Evolutionary conservation across 2,888 invertebrate genomes (phyloP), one percentile per base, ranked within the genome.

Genomic region (Disparrhopalites patrizii): DNA sequence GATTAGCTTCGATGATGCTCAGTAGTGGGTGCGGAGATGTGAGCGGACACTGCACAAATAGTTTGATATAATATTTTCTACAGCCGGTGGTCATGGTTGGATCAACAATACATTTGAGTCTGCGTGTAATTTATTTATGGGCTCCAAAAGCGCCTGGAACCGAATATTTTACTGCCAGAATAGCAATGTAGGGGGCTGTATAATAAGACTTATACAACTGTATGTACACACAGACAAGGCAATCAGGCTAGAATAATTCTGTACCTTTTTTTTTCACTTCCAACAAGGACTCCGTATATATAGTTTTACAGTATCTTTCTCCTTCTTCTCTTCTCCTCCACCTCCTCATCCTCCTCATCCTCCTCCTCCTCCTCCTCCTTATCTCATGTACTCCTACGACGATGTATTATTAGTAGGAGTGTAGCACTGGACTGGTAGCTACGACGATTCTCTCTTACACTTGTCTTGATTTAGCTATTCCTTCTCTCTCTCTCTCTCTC

Each of bases 1-100:
- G 47, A 47, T 47, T 47, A 47, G 47, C 47, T 47, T 20, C 47
- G 25, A 47, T 47, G 47, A 47, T 47, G 47, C 13, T 47, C 47
- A 47, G 47, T n/a, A n/a, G n/a, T 47, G 47, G 25, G 47, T 47
- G 47, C 47, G 25, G 47, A 47, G 20, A 20, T 47, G 52, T 13
- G 43, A 51, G 61, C 50, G 61, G 61, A 61, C 61, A 51, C 50
- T 61, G 61, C 61, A n/a, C n/a, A 61, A 61, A 61, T 61, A 61
- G 61, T 61, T n/a, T 61, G 61, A 61, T 61, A 60, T 60, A 60
- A 60, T 38, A 47, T 63, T 63, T 61, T 63, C 40, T 63, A 55
- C 63, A 40, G 64, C 64, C 56, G 55, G 56, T 56, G 56, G 64
- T 64, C 64, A 64, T 64, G 64, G 55, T 55, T 57, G 64, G 64